These are phyloP conservation scores for Fundulus diaphanus DNA, from an alignment of 2,797 vertebrate genomes.

Conservation along the genomic window DNA sequence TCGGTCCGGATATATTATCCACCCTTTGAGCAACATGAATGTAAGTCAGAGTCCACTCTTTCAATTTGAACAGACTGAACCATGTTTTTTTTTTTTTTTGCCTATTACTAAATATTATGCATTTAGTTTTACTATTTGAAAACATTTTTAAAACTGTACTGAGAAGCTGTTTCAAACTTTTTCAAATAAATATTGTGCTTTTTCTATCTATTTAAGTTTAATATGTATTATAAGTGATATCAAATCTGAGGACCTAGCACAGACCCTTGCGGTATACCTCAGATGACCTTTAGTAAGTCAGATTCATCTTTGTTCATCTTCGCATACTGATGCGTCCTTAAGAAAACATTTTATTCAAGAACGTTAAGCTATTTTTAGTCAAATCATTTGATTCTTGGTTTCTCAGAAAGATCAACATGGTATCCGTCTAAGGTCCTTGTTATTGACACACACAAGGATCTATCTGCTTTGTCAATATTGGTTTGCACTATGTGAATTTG, in stretches of 20 bases:
- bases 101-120: background rate
- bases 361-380: background rate
- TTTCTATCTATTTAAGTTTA: background rate
- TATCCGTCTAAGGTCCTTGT: conserved; percentile 33
- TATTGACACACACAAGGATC: conserved; percentile 27
- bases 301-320: background rate
- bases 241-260: background rate
- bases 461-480: conserved; percentile 68
- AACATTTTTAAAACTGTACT: background rate
- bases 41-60: no score
- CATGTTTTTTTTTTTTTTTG: no score
- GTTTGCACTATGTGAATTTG: conserved; percentile 46
- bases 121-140: background rate
- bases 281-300: background rate
- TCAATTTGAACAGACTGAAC: background rate
- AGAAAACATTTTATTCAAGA: background rate
- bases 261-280: background rate
- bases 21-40: conserved; percentile 97
- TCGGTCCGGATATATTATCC: conserved; percentile 94
- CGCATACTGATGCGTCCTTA: background rate
- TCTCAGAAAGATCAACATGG: conserved; percentile 31
- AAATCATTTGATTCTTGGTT: background rate
- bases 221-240: background rate
- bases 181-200: background rate
- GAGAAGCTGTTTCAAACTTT: background rate